Evolutionary conservation across 2,797 vertebrate genomes (phyloP).

Genomic region (Brachymystax lenok): DNA sequence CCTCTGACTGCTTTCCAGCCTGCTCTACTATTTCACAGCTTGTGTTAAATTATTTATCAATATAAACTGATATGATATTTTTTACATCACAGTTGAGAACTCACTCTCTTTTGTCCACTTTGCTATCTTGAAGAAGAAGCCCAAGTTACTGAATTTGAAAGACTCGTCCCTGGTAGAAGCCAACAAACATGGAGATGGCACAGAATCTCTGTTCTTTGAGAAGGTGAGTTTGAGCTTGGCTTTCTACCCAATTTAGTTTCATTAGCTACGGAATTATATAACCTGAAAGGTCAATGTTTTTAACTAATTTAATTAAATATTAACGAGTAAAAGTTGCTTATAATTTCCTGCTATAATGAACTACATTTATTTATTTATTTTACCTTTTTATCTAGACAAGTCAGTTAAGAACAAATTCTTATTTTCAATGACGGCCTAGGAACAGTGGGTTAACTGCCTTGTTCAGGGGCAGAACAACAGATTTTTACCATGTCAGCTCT

Average conservation of each 20-base stretch:
- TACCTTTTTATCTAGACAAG: too few species aligned
- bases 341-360: not conserved
- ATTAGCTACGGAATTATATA: not conserved
- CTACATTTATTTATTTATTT: too few species aligned
- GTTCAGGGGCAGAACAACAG: too few species aligned
- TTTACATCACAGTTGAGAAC: not conserved
- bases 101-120: not conserved
- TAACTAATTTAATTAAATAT: not conserved
- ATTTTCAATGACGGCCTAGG: too few species aligned
- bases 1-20: not conserved
- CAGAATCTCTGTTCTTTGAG: conserved; percentile 97
- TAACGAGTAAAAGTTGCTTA: not conserved
- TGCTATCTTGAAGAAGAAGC: conserved; percentile 86
- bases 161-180: conserved; percentile 88
- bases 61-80: not conserved
- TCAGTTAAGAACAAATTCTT: too few species aligned
- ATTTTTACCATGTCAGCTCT: too few species aligned
- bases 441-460: too few species aligned
- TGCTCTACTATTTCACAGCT: not conserved
- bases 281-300: not conserved
- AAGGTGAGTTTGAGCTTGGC: conserved; percentile 78
- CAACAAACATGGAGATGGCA: conserved; percentile 93
- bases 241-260: not conserved
- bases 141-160: conserved; percentile 87
- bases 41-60: not conserved